Evolutionary conservation across 2,797 vertebrate species (phyloP), one percentile per base, ranked within the genome.

Genomic region (Takifugu rubripes): DNA sequence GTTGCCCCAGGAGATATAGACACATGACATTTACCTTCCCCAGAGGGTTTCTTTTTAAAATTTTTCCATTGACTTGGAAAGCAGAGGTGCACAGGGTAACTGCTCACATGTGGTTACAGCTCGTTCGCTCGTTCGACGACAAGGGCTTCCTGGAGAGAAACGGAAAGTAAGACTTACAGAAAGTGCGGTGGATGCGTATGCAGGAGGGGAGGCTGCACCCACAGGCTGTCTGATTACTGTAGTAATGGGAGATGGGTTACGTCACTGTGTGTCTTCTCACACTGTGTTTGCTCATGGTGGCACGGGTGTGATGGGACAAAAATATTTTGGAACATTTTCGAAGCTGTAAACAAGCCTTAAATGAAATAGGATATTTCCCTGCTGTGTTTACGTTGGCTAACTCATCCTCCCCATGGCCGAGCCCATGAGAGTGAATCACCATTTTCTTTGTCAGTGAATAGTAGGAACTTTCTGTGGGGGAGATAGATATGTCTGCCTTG

Each of bases 121-220:
- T 77, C 53, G 83, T 85, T 81, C 88, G 81, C 87, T 79, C 21
- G 21, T 21, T 89, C 31, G 64, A 51, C 27, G 62, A 52, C 54
- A 51, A 72, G 59, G 68, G 64, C 89, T 92, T 91, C 91, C 90
- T 92, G 84, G 83, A 84, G 78, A 84, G 79, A 84, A 83, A 87
- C 72, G 89, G 90, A 92, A 93, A 90, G 73, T 59, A 66, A 79
- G 64, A 67, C 47, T 64, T 61, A 81, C 66, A 84, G 81, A 74
- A 77, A 74, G 49, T 87, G 88, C 78, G 86, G 87, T 91, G 79
- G 84, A 24, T 26, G 52, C 44, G 73, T 62, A 50, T 64, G 69
- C 68, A 71, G 65, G 56, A 50, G 43, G 48, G 59, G 59, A 57
- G 15, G 49, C 52, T 79, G 61, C 59, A 75, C 82, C 67, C 73